Base-by-base conservation (phyloP, 2,888 invertebrate species). In the Lepidochitona cinerea region DNA sequence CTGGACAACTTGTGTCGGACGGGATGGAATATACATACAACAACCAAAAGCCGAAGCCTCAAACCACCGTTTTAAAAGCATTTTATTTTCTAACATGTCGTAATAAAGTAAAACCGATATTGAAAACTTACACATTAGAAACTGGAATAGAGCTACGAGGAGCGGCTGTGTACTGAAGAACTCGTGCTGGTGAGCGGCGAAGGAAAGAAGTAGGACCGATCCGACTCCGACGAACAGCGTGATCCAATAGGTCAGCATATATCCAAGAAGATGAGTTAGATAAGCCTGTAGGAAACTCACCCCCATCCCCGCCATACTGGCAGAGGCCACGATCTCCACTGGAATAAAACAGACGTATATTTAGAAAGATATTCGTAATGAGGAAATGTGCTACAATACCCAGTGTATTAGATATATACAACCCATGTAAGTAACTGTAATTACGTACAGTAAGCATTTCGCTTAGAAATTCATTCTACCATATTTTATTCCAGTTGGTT, bases 301-400 rank as follows among this genome's bases (percentile, higher is more conserved):
- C 23, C 59, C 59, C 59, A 59, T 59, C 5, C 59, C 59, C 4
- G 59, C 59, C 59, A 59, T 59, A 9, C 59, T 59, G 59, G 59
- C 59, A 4, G 59, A 59, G 32, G 59, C 59, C 2, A 59, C 59
- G 26, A 59, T 29, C 59, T 59, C 59, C 59, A 59, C 59, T 59
- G 59, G 29, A 59, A 59, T 29, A 4, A 59, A 14, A 23, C 12
- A 23, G 18, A 41, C 18, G 41, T 41, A 18, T 12, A 41, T 12
- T 12, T 12, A 41, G 9, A 41, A 12, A 41, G 18, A 41, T 41
- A 41, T 41, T 41, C 18, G 41, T 12, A 18, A 18, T 41, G 9
- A 18, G 18, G 9, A 41, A 41, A 41, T 41, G 18, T 41, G n/a
- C n/a, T n/a, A n/a, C n/a, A n/a, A n/a, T n/a, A n/a, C n/a, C n/a